Evolutionary conservation across 2,888 invertebrate species (phyloP), one percentile per base, ranked within the genome.

Genomic region (Parthenolecanium corni): DNA sequence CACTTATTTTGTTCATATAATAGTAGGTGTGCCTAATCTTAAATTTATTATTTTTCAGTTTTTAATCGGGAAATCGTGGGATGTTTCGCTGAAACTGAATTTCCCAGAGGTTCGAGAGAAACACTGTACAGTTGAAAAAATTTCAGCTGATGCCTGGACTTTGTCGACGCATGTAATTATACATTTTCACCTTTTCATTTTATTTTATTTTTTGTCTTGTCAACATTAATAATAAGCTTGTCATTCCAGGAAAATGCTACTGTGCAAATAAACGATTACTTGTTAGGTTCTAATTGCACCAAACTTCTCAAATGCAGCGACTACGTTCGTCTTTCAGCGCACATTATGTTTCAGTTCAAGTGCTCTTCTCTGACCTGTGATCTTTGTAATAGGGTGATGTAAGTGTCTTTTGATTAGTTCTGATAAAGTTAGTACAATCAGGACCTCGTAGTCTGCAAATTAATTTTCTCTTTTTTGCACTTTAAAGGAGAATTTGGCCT

Each of bases 51-150:
- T 21, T 9, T 14, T 40, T 5, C 11, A 53, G 53, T 53, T 53
- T 53, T 18, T 53, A 38, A 53, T 53, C 23, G 53, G 53, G 18
- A 53, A 40, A 53, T 38, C 40, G 12, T 53, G 53, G 53, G 53
- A 53, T 21, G 40, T 40, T 3, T 40, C 53, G 23, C 36, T 53
- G 4, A 25, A 40, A 23, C 40, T 53, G 6, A 40, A 38, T 4
- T 21, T 20, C 18, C 4, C 53, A 1, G 53, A 53, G 2, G 23
- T 53, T 3, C 18, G 20, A 2, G 53, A 53, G 1, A 38, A 40
- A n/a, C 53, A 53, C 23, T 53, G 53, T 23, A 53, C 53, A 23
- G 40, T 53, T 36, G 53, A 53, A n/a, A 53, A 53, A 21, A 36
- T 53, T 4, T 38, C 38, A 12, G 4, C 40, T 23, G 36, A 18